Evolutionary conservation across 2,113 vertebrate species (phyloP).

Genomic region (Ardeotis arabs): DNA sequence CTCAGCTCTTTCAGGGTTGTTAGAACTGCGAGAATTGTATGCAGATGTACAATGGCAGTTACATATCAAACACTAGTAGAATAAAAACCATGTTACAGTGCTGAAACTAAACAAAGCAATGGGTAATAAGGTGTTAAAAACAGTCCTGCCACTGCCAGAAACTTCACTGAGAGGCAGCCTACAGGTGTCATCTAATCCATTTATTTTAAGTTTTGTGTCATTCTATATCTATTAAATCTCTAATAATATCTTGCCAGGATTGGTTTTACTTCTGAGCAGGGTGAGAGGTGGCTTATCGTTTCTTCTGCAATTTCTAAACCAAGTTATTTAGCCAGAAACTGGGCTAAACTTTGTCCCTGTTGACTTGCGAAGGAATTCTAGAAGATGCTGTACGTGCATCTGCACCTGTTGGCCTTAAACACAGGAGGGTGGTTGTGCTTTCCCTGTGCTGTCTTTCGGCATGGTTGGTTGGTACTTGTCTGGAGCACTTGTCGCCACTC

Average conservation of each 20-base stretch:
- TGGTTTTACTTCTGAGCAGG: neutral
- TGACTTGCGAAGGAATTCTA: accelerated
- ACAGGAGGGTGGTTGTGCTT: neutral
- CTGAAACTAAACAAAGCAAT: neutral
- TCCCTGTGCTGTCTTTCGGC: neutral
- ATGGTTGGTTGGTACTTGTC: neutral
- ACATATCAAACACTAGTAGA: neutral
- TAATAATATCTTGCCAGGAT: neutral
- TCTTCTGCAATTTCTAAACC: neutral
- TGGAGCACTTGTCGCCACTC: neutral
- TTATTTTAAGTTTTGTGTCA: neutral
- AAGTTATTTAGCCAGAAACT: neutral
- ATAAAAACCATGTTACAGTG: neutral
- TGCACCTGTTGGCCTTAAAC: neutral
- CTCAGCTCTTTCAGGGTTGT: neutral
- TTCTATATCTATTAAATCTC: neutral
- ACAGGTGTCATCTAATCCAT: neutral
- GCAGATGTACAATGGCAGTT: neutral
- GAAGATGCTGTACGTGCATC: neutral
- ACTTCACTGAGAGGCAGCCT: neutral
- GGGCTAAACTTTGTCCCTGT: neutral
- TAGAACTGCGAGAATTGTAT: neutral
- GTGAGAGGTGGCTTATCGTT: neutral
- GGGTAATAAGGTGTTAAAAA: neutral
- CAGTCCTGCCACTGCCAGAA: neutral